phyloP scores from a whole-genome alignment of 2,797 vertebrate genomes.

The Rhinogobio ventralis region DNA sequence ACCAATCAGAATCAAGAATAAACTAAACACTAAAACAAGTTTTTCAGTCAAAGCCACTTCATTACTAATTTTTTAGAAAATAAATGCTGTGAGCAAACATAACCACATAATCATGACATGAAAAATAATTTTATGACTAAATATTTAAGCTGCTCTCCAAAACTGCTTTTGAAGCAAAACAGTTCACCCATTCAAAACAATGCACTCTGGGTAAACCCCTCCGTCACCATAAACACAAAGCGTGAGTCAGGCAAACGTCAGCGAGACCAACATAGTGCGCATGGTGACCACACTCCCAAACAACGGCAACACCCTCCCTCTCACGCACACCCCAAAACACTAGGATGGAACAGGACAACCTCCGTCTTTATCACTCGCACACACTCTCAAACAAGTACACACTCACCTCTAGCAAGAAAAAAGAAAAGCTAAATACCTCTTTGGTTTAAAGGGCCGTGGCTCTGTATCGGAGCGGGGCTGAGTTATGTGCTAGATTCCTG shows the following conservation, averaged over 20 bases:
- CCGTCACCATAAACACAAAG: constrained; percentile 57
- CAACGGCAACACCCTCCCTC: constrained; percentile 48
- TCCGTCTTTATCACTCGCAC: constrained; percentile 38
- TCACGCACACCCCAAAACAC: constrained; percentile 46
- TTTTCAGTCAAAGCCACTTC: background rate
- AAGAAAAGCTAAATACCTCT: constrained; percentile 73
- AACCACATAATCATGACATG: constrained; percentile 48
- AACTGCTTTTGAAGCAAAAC: constrained; percentile 20
- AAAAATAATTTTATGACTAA: constrained; percentile 37
- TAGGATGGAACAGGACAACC: constrained; percentile 27
- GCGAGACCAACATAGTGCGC: constrained; percentile 56
- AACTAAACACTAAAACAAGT: background rate
- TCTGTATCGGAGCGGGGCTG: constrained; percentile 63
- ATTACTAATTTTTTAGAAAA: background rate
- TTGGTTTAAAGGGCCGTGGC: constrained; percentile 58
- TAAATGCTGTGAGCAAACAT: constrained; percentile 16
- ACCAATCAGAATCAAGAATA: constrained; percentile 11
- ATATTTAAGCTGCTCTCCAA: constrained; percentile 36
- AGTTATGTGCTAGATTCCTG: constrained; percentile 82
- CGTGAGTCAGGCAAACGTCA: constrained; percentile 61
- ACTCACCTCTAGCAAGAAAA: constrained; percentile 57
- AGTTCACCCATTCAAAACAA: constrained; percentile 38
- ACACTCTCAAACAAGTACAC: constrained; percentile 46
- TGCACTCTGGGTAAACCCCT: constrained; percentile 52
- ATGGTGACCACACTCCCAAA: constrained; percentile 56